Evolutionary conservation across 2,888 invertebrate genomes (phyloP), one percentile per base, ranked within the genome.

Genomic region (Laspeyria flexula): DNA sequence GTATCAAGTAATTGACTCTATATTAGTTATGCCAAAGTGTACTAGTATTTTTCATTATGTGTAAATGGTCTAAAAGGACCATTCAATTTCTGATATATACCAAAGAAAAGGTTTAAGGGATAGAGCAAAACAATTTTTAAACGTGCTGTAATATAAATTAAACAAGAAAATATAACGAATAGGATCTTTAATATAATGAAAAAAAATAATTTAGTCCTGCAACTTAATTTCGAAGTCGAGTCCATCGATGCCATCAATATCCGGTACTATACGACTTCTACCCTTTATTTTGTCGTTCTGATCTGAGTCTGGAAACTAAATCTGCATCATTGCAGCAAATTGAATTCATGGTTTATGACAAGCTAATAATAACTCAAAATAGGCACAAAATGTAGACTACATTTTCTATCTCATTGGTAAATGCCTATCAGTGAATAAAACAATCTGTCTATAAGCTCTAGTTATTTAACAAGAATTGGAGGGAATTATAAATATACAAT

Each of bases 11-110:
- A 42, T 33, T 5, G 42, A 21, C 23, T 23, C 10, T 31, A 25
- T 31, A 42, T 43, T n/a, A 43, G 29, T 13, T 37, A 43, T 37
- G 37, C 29, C 43, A 43, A 34, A 35, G 35, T 29, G 43, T 43
- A 43, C 37, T 27, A 29, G 21, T 35, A 23, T 33, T 34, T 34
- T 43, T 41, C 31, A 33, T 11, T 42, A 33, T 31, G 42, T 23
- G 21, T 21, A 33, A 21, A 21, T 2, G 21, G 21, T 21, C 21
- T 21, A 21, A 21, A 21, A 21, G 21, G 5, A 21, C 21, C 21
- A 21, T 21, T 3, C 21, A 21, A 21, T 21, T 21, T 21, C 21
- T 21, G 21, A 21, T 21, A 21, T 21, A 33, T n/a, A 42, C 7
- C 18, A 21, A 23, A 12, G 7, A 23, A 42, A 42, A 25, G 21